A percentile compares a stretch with the other conserved stretches of the same genome.
phyloP scores from a whole-genome alignment of 2,113 vertebrate species.

The Murina feae region DNA sequence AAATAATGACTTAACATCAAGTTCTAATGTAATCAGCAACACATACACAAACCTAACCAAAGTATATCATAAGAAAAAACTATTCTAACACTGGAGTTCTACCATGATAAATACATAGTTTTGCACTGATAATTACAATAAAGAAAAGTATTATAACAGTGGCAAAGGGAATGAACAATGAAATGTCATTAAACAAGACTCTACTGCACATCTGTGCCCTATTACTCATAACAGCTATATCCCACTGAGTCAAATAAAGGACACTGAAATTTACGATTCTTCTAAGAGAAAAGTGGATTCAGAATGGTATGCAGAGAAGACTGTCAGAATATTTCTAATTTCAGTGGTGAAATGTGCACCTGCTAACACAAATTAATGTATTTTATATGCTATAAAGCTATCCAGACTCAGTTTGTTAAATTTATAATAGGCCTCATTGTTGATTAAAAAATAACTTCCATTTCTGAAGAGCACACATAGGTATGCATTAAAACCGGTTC shows the following conservation, averaged over 20 bases:
- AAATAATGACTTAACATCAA: slow-evolving; percentile 88
- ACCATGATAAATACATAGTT: slow-evolving; percentile 86
- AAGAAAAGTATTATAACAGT: slow-evolving; percentile 83
- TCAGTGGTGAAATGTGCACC: slow-evolving; percentile 81
- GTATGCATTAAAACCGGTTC: slow-evolving; percentile 74
- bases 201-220: slow-evolving; percentile 85
- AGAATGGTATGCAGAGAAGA: slow-evolving; percentile 84
- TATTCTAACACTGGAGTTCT: slow-evolving; percentile 85
- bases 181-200: slow-evolving; percentile 85
- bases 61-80: slow-evolving; percentile 80
- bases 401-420: slow-evolving; percentile 78
- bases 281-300: slow-evolving; percentile 84
- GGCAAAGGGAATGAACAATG: slow-evolving; percentile 84
- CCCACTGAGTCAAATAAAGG: slow-evolving; percentile 86
- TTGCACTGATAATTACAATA: slow-evolving; percentile 86
- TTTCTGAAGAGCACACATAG: slow-evolving; percentile 74
- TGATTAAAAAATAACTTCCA: slow-evolving; percentile 79
- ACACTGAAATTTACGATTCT: slow-evolving; percentile 83
- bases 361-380: slow-evolving; percentile 83
- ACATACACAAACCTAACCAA: slow-evolving; percentile 86
- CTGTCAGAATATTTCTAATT: slow-evolving; percentile 82
- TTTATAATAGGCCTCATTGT: slow-evolving; percentile 76
- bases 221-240: slow-evolving; percentile 84
- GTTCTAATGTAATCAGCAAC: slow-evolving; percentile 86
- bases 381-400: slow-evolving; percentile 78